Evolutionary conservation across 2,888 invertebrate species (phyloP), one percentile per base, ranked within the genome.

Genomic region (Nymphalis polychloros): DNA sequence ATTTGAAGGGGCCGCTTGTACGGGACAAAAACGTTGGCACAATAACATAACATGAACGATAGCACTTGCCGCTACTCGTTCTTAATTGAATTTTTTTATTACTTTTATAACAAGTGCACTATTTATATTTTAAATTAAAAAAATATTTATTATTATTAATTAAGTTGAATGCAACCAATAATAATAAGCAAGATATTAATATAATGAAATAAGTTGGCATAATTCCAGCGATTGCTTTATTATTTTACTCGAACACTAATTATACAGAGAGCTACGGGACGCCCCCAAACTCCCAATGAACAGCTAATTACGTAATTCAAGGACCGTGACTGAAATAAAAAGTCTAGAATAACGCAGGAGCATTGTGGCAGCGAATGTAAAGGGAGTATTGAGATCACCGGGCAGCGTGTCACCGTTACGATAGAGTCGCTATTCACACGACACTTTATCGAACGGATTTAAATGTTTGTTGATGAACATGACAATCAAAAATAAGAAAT

Each of bases 231-330:
- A 65, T 53, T 60, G 53, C 59, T 65, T 66, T 81, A 81, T 82
- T 84, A 84, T 60, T 63, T 68, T 35, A 27, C 60, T 61, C 47
- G 60, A 47, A 46, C 46, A 20, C 23, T 50, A 63, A 70, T 70
- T 70, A 67, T 64, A 82, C 85, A 78, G 78, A 79, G 79, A 81
- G 79, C 79, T 80, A 84, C 83, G 82, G 81, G 81, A 83, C 81
- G 79, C 80, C 80, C 81, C 81, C 75, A 76, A 82, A 84, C 81
- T 84, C 81, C 81, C 84, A 87, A 89, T 88, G 64, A 84, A 82
- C 86, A 81, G 82, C 88, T 90, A 90, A 92, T 92, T 90, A 90
- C 83, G 86, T 88, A 87, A 90, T 90, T 85, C 87, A 87, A 87
- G 84, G 79, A 86, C 88, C 89, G 87, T 90, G 87, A 89, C 88